Conservation (phyloP, 2,888 invertebrate genomes). For the Oasisia sp. region DNA sequence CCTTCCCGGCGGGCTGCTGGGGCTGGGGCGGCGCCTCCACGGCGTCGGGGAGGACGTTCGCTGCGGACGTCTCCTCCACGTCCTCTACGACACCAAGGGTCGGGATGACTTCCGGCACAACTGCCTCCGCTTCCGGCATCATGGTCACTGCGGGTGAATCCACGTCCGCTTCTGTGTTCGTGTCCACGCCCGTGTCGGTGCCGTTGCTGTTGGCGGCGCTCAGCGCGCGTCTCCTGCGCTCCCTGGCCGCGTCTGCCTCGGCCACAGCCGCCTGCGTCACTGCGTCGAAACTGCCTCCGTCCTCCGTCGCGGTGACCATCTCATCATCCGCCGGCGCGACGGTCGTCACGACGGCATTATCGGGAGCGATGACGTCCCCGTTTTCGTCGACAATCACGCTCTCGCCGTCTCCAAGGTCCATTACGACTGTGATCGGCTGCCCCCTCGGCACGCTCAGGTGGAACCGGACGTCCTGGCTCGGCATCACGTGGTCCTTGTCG, state of each 20-base stretch:
- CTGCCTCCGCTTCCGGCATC: background rate
- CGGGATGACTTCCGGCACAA: background rate
- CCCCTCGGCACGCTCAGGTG: slow-evolving; percentile 53
- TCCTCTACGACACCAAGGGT: background rate
- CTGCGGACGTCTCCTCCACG: background rate
- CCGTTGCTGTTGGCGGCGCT: background rate
- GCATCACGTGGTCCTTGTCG: slow-evolving; percentile 44
- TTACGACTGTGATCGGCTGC: slow-evolving; percentile 35
- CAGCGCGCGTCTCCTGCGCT: background rate
- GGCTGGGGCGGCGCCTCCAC: too few species aligned
- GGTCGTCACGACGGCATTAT: background rate
- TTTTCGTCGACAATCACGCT: background rate
- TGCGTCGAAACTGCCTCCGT: background rate
- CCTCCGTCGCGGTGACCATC: background rate
- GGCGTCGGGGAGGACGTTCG: slow-evolving; percentile 7
- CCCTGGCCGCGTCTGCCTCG: background rate
- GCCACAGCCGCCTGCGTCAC: background rate
- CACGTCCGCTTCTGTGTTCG: background rate
- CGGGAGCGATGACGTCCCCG: background rate
- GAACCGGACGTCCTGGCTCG: slow-evolving; percentile 44
- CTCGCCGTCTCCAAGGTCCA: slow-evolving; percentile 42
- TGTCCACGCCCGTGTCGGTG: slow-evolving; percentile 7
- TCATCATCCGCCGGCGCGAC: background rate
- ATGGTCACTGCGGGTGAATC: background rate
- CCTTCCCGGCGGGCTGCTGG: background rate